These are phyloP conservation scores for Argynnis bischoffii DNA, from an alignment of 2,888 invertebrate species.

Conservation along the genomic window DNA sequence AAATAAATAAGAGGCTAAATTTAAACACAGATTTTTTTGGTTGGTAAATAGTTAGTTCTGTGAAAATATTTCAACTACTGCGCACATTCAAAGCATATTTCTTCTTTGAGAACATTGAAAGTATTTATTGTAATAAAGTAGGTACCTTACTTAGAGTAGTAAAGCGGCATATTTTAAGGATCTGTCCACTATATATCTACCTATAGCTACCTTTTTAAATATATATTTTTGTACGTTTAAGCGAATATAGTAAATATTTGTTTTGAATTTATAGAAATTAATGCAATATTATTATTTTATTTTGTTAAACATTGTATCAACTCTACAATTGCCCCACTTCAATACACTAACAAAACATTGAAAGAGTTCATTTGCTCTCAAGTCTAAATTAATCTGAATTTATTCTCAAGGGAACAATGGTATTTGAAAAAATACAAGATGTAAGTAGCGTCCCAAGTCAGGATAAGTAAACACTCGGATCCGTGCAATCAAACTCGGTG, in stretches of 20 bases:
- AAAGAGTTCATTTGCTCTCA: constrained; percentile 23
- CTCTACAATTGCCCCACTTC: neutral
- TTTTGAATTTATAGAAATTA: no score
- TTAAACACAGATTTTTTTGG: no score
- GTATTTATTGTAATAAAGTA: neutral
- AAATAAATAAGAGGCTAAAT: no score
- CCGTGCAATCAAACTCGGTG: constrained; percentile 42
- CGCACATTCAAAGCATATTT: constrained; percentile 4
- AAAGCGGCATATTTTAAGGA: neutral
- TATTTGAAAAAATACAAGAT: constrained; percentile 34
- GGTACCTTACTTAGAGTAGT: neutral
- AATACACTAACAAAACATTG: constrained; percentile 11
- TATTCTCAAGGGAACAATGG: constrained; percentile 33
- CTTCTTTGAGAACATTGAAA: neutral
- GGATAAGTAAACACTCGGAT: constrained; percentile 40
- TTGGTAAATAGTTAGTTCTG: no score
- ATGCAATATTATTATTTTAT: no score
- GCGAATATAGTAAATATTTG: neutral
- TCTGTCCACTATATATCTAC: neutral
- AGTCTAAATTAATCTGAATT: constrained; percentile 37
- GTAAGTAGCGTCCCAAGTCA: constrained; percentile 33
- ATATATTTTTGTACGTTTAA: neutral
- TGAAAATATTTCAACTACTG: no score
- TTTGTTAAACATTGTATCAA: neutral
- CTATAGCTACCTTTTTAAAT: neutral